Base-by-base conservation (phyloP, 2,888 invertebrate species). In the Adela reaumurella region DNA sequence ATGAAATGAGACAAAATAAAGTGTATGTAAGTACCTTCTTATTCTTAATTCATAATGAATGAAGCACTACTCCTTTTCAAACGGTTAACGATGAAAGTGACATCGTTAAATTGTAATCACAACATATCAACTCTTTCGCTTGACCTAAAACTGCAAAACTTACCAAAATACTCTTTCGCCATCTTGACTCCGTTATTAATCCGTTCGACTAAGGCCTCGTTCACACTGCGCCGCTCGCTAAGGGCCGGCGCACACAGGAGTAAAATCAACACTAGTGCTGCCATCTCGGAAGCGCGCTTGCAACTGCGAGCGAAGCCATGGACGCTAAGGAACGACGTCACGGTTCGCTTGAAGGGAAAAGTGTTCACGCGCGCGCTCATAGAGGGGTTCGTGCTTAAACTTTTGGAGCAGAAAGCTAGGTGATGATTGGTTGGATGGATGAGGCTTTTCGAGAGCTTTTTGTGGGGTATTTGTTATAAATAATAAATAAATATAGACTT, bases 91-190 rank as follows among this genome's bases (percentile, higher is more conserved):
- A n/a, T n/a, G n/a, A n/a, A n/a, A n/a, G n/a, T n/a, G n/a, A n/a
- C n/a, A n/a, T n/a, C n/a, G n/a, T n/a, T n/a, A n/a, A n/a, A n/a
- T n/a, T n/a, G n/a, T n/a, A n/a, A n/a, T n/a, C n/a, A n/a, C n/a
- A n/a, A n/a, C n/a, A n/a, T n/a, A n/a, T n/a, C n/a, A n/a, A n/a
- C n/a, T n/a, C n/a, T n/a, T n/a, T n/a, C n/a, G n/a, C n/a, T n/a
- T n/a, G n/a, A n/a, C n/a, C n/a, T n/a, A n/a, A 35, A 35, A 35
- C 8, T 24, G 10, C 24, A 17, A 45, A 45, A 63, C 70, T 61
- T 60, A 78, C 78, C 76, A 17, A 77, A 64, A 57, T 76, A 67
- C 59, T 74, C 68, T 48, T 68, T 64, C 1, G 77, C 77, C 50
- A 74, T 65, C 58, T 77, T 74, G 67, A 77, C 71, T 46, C 78